phyloP scores from a whole-genome alignment of 37 sponge, comb jelly and placozoan genomes.

The Lycopodina hypogea region DNA sequence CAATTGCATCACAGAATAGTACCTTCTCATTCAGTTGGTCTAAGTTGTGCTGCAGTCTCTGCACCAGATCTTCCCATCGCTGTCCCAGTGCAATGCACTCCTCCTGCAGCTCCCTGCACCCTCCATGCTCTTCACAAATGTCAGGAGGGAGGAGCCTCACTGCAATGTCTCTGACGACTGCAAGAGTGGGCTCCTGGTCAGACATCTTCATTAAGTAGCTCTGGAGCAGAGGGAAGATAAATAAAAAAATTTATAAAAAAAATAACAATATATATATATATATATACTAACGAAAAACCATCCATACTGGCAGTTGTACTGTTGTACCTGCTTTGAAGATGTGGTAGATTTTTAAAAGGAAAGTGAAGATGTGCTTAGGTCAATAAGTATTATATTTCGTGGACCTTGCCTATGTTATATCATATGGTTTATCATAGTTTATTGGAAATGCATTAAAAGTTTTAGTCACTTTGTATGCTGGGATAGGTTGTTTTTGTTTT shows the following conservation, averaged over 20 bases:
- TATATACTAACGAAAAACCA: background rate
- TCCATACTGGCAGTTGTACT: background rate
- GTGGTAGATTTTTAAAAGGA: too few relatives aligned
- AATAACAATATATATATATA: background rate
- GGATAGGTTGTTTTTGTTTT: too few relatives aligned
- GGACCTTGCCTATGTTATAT: too few relatives aligned
- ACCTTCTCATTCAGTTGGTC: slow-evolving; percentile 17
- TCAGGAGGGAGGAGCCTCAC: slow-evolving; percentile 11
- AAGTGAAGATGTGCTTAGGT: too few relatives aligned
- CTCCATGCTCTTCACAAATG: background rate
- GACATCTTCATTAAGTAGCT: slow-evolving; percentile 1
- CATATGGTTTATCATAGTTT: too few relatives aligned
- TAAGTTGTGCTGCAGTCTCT: background rate
- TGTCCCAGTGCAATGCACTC: background rate
- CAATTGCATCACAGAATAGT: too few relatives aligned
- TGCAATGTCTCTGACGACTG: background rate
- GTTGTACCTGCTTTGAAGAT: background rate
- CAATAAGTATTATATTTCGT: too few relatives aligned
- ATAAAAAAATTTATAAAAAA: background rate
- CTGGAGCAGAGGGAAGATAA: background rate
- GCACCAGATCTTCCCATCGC: slow-evolving; percentile 20
- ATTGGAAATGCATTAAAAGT: too few relatives aligned
- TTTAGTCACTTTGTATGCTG: too few relatives aligned
- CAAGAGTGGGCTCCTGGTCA: background rate
- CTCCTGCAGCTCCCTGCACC: slow-evolving; percentile 3